Conservation (phyloP, 2,888 invertebrate species). For the Drosophila algonquin region DNA sequence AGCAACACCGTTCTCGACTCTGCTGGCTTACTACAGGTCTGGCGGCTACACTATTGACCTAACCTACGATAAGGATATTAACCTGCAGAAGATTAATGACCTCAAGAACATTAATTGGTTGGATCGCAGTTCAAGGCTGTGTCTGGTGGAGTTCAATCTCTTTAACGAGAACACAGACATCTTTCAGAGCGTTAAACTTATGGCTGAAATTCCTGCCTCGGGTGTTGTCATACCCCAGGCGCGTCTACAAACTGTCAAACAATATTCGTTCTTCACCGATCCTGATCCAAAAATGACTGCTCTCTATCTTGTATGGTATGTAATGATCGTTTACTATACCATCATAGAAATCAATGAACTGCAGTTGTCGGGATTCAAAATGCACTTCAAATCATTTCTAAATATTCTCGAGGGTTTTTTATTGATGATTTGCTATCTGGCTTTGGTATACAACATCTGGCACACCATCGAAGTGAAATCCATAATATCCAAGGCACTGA, state of each 20-base stretch:
- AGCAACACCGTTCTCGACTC: constrained; percentile 84
- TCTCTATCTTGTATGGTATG: constrained; percentile 85
- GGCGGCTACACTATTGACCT: constrained; percentile 87
- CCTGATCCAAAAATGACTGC: constrained; percentile 85
- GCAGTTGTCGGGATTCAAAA: too few relatives aligned
- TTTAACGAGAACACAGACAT: constrained; percentile 90
- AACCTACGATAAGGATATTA: constrained; percentile 81
- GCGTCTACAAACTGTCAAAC: constrained; percentile 86
- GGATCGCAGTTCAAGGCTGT: constrained; percentile 87
- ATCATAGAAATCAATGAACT: too few relatives aligned
- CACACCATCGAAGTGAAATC: too few relatives aligned
- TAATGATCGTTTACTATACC: constrained; percentile 81
- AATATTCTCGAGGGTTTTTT: too few relatives aligned
- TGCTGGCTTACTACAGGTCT: constrained; percentile 85
- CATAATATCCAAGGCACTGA: too few relatives aligned
- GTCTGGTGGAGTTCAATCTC: constrained; percentile 89
- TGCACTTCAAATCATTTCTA: too few relatives aligned
- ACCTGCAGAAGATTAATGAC: constrained; percentile 83
- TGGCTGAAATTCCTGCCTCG: constrained; percentile 89
- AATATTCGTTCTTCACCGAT: constrained; percentile 85
- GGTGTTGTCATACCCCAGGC: constrained; percentile 88
- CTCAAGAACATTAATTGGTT: constrained; percentile 88
- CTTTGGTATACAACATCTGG: too few relatives aligned
- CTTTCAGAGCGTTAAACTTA: constrained; percentile 87
- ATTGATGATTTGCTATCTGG: too few relatives aligned